Evolutionary conservation across 1,140 invertebrate species (phyloP).

Genomic region (Parasteatoda tepidariorum): DNA sequence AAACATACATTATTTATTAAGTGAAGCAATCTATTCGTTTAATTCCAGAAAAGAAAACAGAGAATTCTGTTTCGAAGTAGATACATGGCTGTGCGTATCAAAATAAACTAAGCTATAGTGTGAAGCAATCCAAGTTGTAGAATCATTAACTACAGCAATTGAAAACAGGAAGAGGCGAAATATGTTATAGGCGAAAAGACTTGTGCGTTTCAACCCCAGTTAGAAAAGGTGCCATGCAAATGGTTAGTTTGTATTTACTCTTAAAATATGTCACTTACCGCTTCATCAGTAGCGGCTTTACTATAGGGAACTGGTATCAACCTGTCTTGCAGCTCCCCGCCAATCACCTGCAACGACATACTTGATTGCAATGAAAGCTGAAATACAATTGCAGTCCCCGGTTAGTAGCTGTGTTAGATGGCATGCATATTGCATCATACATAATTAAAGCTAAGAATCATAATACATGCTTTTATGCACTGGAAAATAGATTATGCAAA

Average conservation of each 20-base stretch:
- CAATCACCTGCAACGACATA: constrained; percentile 89
- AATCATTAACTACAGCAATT: no score
- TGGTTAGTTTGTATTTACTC: no score
- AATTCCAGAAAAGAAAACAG: no score
- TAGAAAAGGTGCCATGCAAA: background rate
- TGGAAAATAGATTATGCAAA: no score
- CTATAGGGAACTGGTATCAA: constrained; percentile 99
- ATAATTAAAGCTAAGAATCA: no score
- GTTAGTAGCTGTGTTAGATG: constrained; percentile 52
- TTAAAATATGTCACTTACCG: constrained; percentile 81
- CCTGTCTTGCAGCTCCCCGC: constrained; percentile 98
- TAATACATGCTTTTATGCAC: no score
- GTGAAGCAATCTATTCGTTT: no score
- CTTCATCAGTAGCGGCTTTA: constrained; percentile 99
- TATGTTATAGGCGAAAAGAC: background rate
- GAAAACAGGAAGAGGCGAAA: background rate
- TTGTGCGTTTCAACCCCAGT: background rate
- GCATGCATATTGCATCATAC: constrained; percentile 29
- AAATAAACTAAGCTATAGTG: no score
- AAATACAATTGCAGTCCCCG: constrained; percentile 56
- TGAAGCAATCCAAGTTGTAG: no score
- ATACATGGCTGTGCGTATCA: no score
- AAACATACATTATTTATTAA: no score
- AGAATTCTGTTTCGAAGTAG: no score
- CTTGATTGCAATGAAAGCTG: constrained; percentile 61